Evolutionary conservation across 92 coral and sea anemone genomes (phyloP).

Genomic region (Palythoa caribaeorum): DNA sequence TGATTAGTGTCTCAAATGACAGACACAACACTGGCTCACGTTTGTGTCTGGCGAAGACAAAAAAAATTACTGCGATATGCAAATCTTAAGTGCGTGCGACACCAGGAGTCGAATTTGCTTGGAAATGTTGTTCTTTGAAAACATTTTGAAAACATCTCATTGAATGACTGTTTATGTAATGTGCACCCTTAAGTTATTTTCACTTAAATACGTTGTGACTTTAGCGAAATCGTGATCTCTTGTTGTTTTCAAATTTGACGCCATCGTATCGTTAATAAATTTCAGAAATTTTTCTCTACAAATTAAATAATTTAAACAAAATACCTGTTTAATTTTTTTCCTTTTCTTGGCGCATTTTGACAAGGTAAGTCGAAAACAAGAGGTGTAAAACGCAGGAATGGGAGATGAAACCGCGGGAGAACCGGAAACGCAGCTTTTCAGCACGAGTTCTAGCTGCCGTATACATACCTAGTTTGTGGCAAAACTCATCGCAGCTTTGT

Average conservation of each 20-base stretch:
- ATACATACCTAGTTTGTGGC: not conserved
- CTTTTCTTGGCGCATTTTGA: not conserved
- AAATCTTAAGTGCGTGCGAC: slow-evolving; percentile 28
- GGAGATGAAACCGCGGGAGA: not conserved
- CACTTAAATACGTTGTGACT: not conserved
- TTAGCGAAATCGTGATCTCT: not conserved
- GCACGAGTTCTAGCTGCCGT: not conserved
- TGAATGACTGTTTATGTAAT: not conserved
- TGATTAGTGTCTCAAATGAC: slow-evolving; percentile 72
- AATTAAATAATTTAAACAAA: not conserved
- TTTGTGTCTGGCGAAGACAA: slow-evolving; percentile 31
- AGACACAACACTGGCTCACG: slow-evolving; percentile 75
- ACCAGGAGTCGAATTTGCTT: not conserved
- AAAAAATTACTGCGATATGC: slow-evolving; percentile 33
- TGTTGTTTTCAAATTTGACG: not conserved
- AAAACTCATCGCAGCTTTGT: not conserved
- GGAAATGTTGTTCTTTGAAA: not conserved
- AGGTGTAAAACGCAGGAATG: not conserved
- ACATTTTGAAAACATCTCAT: not conserved
- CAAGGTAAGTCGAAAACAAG: not conserved
- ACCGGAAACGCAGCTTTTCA: not conserved
- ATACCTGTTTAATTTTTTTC: not conserved
- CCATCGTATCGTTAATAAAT: not conserved
- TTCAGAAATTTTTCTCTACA: not conserved
- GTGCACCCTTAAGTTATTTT: slow-evolving; percentile 19